Evolutionary conservation across 2,888 invertebrate genomes (phyloP), one percentile per base, ranked within the genome.

Genomic region (Xestia xanthographa): DNA sequence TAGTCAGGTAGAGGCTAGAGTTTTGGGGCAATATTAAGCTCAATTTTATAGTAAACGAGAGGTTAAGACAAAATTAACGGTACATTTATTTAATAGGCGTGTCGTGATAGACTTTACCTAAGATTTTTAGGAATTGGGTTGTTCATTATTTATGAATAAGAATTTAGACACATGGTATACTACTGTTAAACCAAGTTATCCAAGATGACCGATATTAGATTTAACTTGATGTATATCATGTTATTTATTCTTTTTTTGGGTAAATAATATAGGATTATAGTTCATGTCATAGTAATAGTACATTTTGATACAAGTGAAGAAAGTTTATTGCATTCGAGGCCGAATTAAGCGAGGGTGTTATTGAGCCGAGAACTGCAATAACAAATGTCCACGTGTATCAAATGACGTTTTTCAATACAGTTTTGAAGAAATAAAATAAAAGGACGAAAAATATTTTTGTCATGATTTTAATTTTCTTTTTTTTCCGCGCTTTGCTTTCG

Each of bases 41-140:
- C n/a, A 69, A 66, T 58, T 14, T 29, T 43, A 22, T 75, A 75
- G 50, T 68, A 12, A 48, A 62, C 14, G 69, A 79, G 82, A 82
- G 69, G 11, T 26, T 53, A 79, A 79, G 83, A 83, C 70, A 74
- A 62, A 72, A 73, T 62, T 48, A 22, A 66, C 3, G 50, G 45
- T 72, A 66, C 60, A 82, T 77, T 69, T 77, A 66, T 72, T 56
- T 38, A n/a, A 53, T 20, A 50, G 43, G 22, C 8, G n/a, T 22
- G 45, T 66, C n/a, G 67, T 68, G 60, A 82, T 78, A 82, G 41
- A 77, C 65, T 50, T 66, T 62, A 63, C 45, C 56, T 73, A 77
- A 82, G 70, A 65, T 43, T 56, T 60, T 20, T 60, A 45, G 11
- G 20, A 34, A 58, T 41, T 41, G n/a, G 48, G 6, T 75, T 26